Evolutionary conservation across 2,888 invertebrate species (phyloP).

Genomic region (Malachius bipustulatus): DNA sequence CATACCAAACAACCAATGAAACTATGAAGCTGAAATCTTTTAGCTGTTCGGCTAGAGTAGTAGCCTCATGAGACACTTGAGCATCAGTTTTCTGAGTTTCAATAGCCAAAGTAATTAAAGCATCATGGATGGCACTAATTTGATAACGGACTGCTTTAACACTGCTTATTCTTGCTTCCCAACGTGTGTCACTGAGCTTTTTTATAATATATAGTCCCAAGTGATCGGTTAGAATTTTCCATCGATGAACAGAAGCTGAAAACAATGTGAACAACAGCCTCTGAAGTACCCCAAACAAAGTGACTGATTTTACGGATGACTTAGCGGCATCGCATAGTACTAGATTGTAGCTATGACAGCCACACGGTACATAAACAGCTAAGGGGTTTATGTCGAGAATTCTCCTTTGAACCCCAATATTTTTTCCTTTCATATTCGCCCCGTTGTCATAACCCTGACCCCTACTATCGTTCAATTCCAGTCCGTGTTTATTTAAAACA

Average conservation of each 20-base stretch:
- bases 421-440: slow-evolving; percentile 28
- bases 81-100: slow-evolving; percentile 4
- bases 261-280: slow-evolving; percentile 21
- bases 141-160: slow-evolving; percentile 22
- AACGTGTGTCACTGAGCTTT: slow-evolving; percentile 24
- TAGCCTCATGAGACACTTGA: slow-evolving; percentile 17
- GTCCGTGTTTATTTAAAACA: slow-evolving; percentile 23
- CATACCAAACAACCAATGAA: slow-evolving; percentile 26
- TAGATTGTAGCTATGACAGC: slow-evolving; percentile 15
- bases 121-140: slow-evolving; percentile 16
- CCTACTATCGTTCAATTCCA: slow-evolving; percentile 23
- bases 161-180: slow-evolving; percentile 22
- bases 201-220: slow-evolving; percentile 21
- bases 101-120: slow-evolving; percentile 5
- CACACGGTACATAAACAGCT: slow-evolving; percentile 16
- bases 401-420: slow-evolving; percentile 26
- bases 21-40: slow-evolving; percentile 23
- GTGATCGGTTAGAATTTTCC: slow-evolving; percentile 24
- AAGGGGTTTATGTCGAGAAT: slow-evolving; percentile 19
- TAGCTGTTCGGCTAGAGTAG: slow-evolving; percentile 18
- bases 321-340: slow-evolving; percentile 16
- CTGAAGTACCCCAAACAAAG: slow-evolving; percentile 27
- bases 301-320: slow-evolving; percentile 23
- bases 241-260: slow-evolving; percentile 22
- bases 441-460: slow-evolving; percentile 31